Evolutionary conservation across 2,888 invertebrate species (phyloP), one percentile per base, ranked within the genome.

Genomic region (Congeria kusceri): DNA sequence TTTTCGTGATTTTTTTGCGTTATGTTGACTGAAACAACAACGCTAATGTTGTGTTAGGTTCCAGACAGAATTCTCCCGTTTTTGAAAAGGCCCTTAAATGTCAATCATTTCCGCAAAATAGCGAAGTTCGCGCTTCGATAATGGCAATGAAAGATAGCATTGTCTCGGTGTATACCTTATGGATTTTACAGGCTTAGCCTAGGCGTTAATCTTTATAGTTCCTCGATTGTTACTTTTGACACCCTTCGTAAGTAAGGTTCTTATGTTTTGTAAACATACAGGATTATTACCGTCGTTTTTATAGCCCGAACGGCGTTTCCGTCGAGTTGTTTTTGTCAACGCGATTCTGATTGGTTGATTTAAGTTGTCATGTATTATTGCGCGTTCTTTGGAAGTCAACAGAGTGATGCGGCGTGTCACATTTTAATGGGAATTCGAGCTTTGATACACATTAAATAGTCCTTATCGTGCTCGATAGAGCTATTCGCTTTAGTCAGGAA

Each of bases 341-440:
- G 53, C 28, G 53, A n/a, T 29, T 65, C 29, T 75, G 70, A 80
- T 80, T 80, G 79, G 79, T 61, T 63, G 58, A 57, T 68, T 67
- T 29, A 71, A 56, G 65, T 58, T 49, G 53, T 58, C 28, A 47
- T 67, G 71, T 75, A 63, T 71, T 58, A 63, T 63, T 71, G 44
- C 75, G 68, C 64, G 67, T 67, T 71, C 71, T 67, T 67, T 67
- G 58, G 59, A 70, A 61, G 57, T 63, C 65, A 67, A 69, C 63
- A 62, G 57, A 64, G 67, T 47, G 77, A 69, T 73, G 68, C 61
- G 67, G 49, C 56, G 62, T 68, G 68, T 67, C 67, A 49, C 68
- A 59, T 47, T 77, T 72, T 67, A 57, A 64, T 71, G 56, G 64
- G 57, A 56, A 72, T 69, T 77, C 65, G 72, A 59, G 63, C 68